Base-by-base conservation (phyloP, 1,140 invertebrate genomes). In the Cheumatopsyche charites region DNA sequence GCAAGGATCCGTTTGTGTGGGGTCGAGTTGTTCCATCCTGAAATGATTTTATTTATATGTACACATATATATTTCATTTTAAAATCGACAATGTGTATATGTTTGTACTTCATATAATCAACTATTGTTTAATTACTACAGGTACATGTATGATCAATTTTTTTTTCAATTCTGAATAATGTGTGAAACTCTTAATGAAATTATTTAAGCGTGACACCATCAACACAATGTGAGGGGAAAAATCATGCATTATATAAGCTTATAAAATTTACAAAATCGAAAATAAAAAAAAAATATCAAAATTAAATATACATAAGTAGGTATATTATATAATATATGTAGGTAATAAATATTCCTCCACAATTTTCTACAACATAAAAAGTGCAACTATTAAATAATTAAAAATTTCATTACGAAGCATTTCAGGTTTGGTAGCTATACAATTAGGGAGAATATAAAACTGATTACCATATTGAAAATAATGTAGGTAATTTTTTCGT, bases 1-100 rank as follows among this genome's bases (percentile, higher is more conserved):
- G 70, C 11, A 84, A 78, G 47, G 80, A 80, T 58, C 83, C 83
- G 73, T 84, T 84, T 21, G 83, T 82, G 62, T 83, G 82, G 7
- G 81, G 80, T 62, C 80, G 81, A 78, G 81, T 73, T 58, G 77
- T 47, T 29, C 79, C 80, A 78, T 83, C 82, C 79, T 81, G 80
- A 3, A 73, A 75, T 17, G n/a, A n/a, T n/a, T n/a, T n/a, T n/a
- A n/a, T 23, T 62, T 58, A 23, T n/a, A 58, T 19, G 6, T 15
- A 6, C 49, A 52, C 15, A 43, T 43, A 43, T 7, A 43, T 43
- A 43, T n/a, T n/a, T n/a, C n/a, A n/a, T n/a, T n/a, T n/a, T n/a
- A n/a, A n/a, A n/a, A n/a, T n/a, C n/a, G n/a, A n/a, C n/a, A n/a
- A n/a, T 15, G 15, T 42, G 29, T 21, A 42, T 41, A 36, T 21